Base-by-base conservation (phyloP, 2,113 vertebrate species). In the Rhizomys pruinosus region DNA sequence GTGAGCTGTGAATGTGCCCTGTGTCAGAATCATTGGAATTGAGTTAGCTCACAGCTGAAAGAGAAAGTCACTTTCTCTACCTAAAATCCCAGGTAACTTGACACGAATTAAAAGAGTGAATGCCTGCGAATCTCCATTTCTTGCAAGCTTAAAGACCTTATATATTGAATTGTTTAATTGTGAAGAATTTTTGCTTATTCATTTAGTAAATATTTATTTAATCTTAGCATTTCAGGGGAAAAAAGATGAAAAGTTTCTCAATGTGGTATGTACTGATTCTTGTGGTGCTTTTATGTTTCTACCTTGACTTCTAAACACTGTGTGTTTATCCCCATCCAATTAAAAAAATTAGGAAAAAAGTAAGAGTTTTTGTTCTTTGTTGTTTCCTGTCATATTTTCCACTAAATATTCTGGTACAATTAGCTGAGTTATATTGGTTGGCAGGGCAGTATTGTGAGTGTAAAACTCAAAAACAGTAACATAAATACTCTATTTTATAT, bases 161-260 rank as follows among this genome's bases (percentile, higher is more conserved):
- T 66, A 17, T 2, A 2, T 23, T 81, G 55, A 86, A 87, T 72
- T 72, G 34, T 20, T 79, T 81, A 15, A 47, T 57, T 91, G 5
- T 69, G 59, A 17, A 66, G 2, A 87, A 84, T 32, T 63, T 93
- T 91, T 42, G 1, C 61, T 76, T 39, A 80, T 85, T 93, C 7
- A 77, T 77, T n/a, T 93, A 52, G 47, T 11, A 71, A 86, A 34
- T 13, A 73, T 66, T 61, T 82, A 61, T 59, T 91, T 84, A 71
- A 34, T n/a, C 22, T 61, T 16, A 61, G 17, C 22, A 52, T 52
- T 52, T 11, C 47, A 52, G 47, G 47, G 47, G 47, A 11, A 11
- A 52, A 11, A 52, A 52, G 47, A 52, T 52, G 47, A 52, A 52
- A 52, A 61, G 17, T 12, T 16, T 61, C 4, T 61, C 15, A 19